A percentile compares a stretch with the other conserved stretches of the same genome.
Evolutionary conservation across 2,888 invertebrate species (phyloP).

Genomic region (Sarcophaga rosellei): DNA sequence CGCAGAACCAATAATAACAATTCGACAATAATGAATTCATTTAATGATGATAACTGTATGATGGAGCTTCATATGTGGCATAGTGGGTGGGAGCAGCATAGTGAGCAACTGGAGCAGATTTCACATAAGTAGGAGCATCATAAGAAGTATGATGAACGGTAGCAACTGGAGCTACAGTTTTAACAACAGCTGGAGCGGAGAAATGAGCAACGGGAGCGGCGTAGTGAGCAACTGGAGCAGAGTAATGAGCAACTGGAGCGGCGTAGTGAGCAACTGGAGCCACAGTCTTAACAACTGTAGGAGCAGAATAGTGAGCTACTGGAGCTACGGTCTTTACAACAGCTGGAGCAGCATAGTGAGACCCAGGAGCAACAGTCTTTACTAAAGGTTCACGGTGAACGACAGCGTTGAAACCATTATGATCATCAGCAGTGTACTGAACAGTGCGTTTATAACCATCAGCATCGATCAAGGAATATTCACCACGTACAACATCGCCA

Average conservation of each 20-base stretch:
- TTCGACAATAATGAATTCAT: neutral
- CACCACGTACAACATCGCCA: neutral
- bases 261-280: neutral
- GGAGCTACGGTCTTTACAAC: constrained; percentile 20
- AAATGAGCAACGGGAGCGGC: constrained; percentile 45
- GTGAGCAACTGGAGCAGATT: constrained; percentile 32
- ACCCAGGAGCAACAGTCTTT: constrained; percentile 67
- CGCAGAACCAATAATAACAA: neutral
- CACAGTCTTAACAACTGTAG: constrained; percentile 28
- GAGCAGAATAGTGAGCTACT: no score
- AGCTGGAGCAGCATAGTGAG: constrained; percentile 38
- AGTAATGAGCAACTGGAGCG: constrained; percentile 63
- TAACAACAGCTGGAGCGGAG: neutral
- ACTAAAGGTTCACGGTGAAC: neutral
- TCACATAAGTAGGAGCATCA: constrained; percentile 61
- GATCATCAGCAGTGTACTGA: neutral
- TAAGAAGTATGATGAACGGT: constrained; percentile 48
- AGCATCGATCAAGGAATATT: neutral
- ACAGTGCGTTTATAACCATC: neutral
- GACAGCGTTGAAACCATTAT: neutral
- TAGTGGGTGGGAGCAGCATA: constrained; percentile 40
- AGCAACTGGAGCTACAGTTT: constrained; percentile 57
- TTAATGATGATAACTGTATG: constrained; percentile 49
- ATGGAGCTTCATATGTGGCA: constrained; percentile 28
- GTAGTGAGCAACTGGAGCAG: neutral